Conservation (phyloP, 2,888 invertebrate species). For the Trisateles emortualis region DNA sequence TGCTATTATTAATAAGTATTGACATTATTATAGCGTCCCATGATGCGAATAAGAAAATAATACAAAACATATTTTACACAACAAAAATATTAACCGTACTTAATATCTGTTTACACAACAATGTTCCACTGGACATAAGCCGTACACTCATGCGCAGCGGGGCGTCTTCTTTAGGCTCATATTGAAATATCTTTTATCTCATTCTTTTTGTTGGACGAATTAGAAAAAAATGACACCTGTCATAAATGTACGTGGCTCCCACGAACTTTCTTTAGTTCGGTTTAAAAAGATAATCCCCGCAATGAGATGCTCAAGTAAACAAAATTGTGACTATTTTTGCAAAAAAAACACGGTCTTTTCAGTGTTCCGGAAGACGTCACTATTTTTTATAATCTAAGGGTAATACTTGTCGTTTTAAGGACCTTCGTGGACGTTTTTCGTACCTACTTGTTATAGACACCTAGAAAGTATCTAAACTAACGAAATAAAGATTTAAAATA, state of each 20-base stretch:
- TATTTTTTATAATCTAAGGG: no score
- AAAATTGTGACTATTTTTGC: conserved; percentile 50
- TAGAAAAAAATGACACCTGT: conserved; percentile 76
- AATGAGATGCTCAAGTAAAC: conserved; percentile 64
- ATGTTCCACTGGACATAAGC: conserved; percentile 47
- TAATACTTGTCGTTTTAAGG: no score
- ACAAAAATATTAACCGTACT: conserved; percentile 51
- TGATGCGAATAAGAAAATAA: neutral
- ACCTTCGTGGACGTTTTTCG: no score
- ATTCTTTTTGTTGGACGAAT: conserved; percentile 57
- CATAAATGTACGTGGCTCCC: conserved; percentile 67
- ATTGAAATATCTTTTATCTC: conserved; percentile 77
- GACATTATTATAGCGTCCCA: no score
- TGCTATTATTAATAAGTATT: no score
- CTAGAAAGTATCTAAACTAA: no score
- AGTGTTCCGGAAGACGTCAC: conserved; percentile 32
- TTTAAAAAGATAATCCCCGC: conserved; percentile 56
- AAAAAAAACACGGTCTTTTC: conserved; percentile 30
- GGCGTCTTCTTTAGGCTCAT: conserved; percentile 65
- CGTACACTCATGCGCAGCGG: conserved; percentile 62
- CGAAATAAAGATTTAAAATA: no score
- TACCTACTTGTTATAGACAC: no score
- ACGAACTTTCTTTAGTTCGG: conserved; percentile 53
- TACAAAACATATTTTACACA: conserved; percentile 27
- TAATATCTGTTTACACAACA: conserved; percentile 53